Base-by-base conservation (phyloP, 2,113 vertebrate genomes). In the Platycercus adscitus region DNA sequence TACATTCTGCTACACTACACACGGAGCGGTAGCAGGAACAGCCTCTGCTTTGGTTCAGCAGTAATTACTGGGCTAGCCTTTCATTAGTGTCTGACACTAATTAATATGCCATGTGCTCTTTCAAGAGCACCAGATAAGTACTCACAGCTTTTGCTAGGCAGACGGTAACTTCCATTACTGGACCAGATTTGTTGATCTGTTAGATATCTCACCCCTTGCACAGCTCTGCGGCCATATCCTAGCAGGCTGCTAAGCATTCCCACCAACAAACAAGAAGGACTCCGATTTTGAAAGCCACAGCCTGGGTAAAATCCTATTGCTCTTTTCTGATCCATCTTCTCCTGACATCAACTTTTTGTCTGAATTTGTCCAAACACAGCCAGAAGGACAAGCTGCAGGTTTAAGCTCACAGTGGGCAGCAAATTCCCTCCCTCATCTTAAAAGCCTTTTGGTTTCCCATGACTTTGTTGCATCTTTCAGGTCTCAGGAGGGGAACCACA, bases 381-480 rank as follows among this genome's bases (percentile, higher is more conserved):
- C 81, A 72, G 64, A 87, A 87, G 50, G 70, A 47, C 47, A 81
- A 71, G 17, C 52, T 89, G 52, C 39, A 85, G 53, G 31, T 91
- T 96, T 91, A 91, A 84, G 20, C 81, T 91, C 55, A 56, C 46
- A 6, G 5, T 21, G 37, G 41, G 35, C 83, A 88, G 23, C 29
- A 75, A 84, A 94, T 78, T 84, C 77, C 76, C 43, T 71, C 61
- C 81, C 13, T 2, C 53, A 31, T 61, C 69, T 94, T 65, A 77
- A 91, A 86, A 89, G 41, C 64, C 72, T 90, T 94, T 93, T 91
- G 64, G 66, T 87, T 94, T 93, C 64, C 83, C 60, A 39, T 53
- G 50, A 26, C 47, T 89, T 64, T 35, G 46, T 76, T 65, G 20
- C 75, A 88, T 77, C 93, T 94, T 79, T 49, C 81, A 56, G 65